phyloP scores from a whole-genome alignment of 2,113 vertebrate genomes.

The Aix galericulata region DNA sequence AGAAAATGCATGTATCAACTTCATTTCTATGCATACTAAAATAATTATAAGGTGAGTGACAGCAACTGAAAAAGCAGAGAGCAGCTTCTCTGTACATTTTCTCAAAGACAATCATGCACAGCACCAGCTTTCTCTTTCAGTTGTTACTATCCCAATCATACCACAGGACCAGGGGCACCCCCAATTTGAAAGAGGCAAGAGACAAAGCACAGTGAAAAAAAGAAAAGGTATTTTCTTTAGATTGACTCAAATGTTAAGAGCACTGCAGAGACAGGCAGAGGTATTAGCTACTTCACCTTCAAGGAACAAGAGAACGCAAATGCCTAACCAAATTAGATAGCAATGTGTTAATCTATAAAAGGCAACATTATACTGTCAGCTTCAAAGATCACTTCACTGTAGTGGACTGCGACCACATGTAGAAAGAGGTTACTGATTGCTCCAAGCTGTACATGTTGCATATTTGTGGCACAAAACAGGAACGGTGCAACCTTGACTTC shows the following conservation, averaged over 20 bases:
- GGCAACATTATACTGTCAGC: neutral
- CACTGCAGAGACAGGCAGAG: neutral
- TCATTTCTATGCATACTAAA: neutral
- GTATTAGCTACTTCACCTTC: neutral
- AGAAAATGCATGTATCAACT: neutral
- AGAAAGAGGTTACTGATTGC: neutral
- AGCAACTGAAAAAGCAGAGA: neutral
- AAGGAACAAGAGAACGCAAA: neutral
- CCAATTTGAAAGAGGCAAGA: neutral
- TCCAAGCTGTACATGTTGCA: neutral
- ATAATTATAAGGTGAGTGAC: neutral
- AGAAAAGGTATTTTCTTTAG: neutral
- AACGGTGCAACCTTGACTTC: neutral
- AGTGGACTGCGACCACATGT: accelerated
- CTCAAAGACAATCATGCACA: neutral
- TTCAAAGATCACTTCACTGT: neutral
- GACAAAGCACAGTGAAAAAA: neutral
- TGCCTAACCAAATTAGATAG: neutral
- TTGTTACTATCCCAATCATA: neutral
- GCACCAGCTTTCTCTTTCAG: neutral
- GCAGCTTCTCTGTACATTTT: neutral
- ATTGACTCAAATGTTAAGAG: neutral
- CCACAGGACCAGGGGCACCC: accelerated
- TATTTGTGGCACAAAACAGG: neutral
- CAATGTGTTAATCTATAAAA: neutral